Evolutionary conservation across 2,888 invertebrate species (phyloP), one percentile per base, ranked within the genome.

Genomic region (Leptinotarsa haldemani): DNA sequence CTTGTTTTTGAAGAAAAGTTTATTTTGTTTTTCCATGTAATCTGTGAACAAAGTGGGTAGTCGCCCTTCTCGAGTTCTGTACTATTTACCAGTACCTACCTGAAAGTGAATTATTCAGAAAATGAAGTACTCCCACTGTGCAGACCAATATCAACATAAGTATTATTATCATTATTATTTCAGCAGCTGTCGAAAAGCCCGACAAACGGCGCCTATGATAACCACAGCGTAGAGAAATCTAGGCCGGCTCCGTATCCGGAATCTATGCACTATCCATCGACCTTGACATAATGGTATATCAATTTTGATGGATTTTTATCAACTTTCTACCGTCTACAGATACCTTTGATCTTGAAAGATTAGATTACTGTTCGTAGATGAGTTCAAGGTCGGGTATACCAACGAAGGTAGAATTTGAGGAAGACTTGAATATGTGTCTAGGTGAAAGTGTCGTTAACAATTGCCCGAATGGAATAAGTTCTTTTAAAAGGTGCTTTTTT

Each of bases 211-310:
- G 73, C 69, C 69, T 58, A 69, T 73, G 73, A 47, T 30, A 65
- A 77, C 67, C 75, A 65, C 53, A 70, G 47, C 73, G 50, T 75
- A 77, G 80, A 79, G 79, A 80, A 80, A 80, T 80, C 80, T 79
- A 75, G 80, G 80, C 71, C 79, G 79, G 66, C 76, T 80, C 79
- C 79, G 79, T 75, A 80, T 80, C 80, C 80, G 79, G 80, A 80
- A 76, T 80, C 79, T 80, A 79, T 80, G 78, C 79, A 79, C 79
- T 79, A 77, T 77, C 78, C 77, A 78, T 74, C 79, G 80, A 80
- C 80, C 80, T 80, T 80, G 80, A 79, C 79, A 80, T 80, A 73
- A 74, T 71, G 73, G 64, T 77, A 77, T 78, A 79, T 79, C 79
- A 73, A 78, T 78, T 78, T 80, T 79, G 78, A 79, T 75, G 78